Base-by-base conservation (phyloP, 1,140 invertebrate genomes). In the Drosophila varians region DNA sequence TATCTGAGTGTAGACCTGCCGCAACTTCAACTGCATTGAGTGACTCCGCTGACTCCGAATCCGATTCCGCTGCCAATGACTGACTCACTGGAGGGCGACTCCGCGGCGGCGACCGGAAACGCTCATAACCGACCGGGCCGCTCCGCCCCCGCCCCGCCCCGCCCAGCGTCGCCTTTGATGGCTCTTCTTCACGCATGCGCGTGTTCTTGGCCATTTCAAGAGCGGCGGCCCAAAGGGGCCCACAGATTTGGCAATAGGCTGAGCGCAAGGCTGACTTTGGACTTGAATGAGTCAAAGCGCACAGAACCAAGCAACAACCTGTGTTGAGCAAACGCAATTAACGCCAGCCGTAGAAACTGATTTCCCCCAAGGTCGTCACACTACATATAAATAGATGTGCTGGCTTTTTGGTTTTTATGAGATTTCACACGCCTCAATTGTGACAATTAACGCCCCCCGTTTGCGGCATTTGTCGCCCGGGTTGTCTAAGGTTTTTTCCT, bases 341-440 rank as follows among this genome's bases (percentile, higher is more conserved):
- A 70, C 64, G 74, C 49, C 49, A 46, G 52, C 61, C 23, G 45
- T 42, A 49, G 16, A 54, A 55, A 78, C 45, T 60, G 40, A 62
- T 76, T 72, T 75, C 18, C 51, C 48, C 36, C 77, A 87, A 87
- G 82, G 82, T 87, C 77, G 75, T 73, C 58, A 55, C 26, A 64
- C 56, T 19, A 56, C 34, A 64, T 34, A 77, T 42, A 58, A 47
- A 23, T 71, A 57, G 28, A 55, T 68, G 49, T 68, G 62, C 62
- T 58, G 47, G 26, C 28, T 38, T 9, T 36, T 4, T 53, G 47
- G 9, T 26, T 74, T 53, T 55, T 74, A 70, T 68, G 62, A 60
- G 64, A 77, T 64, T 86, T 82, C 82, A 77, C 80, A 87, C 82
- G 82, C 82, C 64, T 77, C 82, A 87, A 87, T 87, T 87, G 82